These are phyloP conservation scores for Lepidurus apus DNA, from an alignment of 1,140 invertebrate species.

Conservation along the genomic window DNA sequence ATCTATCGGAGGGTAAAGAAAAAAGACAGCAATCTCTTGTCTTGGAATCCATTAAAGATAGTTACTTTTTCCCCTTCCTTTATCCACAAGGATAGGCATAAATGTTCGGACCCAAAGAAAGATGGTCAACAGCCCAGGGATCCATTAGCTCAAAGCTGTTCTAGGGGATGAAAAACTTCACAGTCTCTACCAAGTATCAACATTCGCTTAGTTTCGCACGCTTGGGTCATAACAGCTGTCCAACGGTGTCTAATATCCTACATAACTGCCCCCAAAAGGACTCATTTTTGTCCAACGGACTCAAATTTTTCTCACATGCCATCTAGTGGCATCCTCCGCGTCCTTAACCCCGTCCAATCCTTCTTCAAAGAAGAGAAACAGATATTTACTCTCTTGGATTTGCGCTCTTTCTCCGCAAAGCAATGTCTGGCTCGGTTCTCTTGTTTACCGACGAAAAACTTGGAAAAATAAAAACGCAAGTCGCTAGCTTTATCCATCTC, in stretches of 20 bases:
- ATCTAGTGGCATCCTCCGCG: background rate
- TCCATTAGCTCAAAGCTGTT: background rate
- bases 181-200: background rate
- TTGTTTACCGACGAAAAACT: background rate
- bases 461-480: background rate
- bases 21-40: background rate
- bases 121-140: background rate
- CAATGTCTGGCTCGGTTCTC: conserved; percentile 8
- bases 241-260: background rate
- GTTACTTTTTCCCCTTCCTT: background rate
- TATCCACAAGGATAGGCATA: background rate
- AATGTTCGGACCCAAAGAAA: background rate
- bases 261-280: background rate
- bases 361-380: background rate
- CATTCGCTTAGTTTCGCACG: conserved; percentile 12
- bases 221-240: background rate
- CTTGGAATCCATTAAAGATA: background rate
- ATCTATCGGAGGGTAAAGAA: too few relatives aligned
- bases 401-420: background rate
- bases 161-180: background rate
- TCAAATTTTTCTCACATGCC: background rate
- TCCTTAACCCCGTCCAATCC: background rate
- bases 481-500: background rate
- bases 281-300: background rate
- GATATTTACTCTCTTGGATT: conserved; percentile 15